A percentile compares a stretch with the other conserved stretches of the same genome.
These are phyloP conservation scores for Pachymerium ferrugineum DNA, from an alignment of 2,888 invertebrate species.

Conservation along the genomic window DNA sequence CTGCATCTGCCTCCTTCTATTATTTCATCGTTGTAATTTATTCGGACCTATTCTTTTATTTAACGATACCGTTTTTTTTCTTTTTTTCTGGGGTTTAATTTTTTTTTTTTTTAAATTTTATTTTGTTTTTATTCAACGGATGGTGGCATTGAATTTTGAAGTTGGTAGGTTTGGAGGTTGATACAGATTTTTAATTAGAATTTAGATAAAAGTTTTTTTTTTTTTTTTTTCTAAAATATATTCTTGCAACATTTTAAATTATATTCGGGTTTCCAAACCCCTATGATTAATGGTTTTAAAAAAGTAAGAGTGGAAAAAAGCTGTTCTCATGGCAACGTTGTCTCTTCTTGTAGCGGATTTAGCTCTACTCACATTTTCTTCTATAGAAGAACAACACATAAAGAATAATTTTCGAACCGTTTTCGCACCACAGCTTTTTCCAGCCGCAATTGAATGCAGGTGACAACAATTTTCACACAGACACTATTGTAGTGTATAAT, in stretches of 20 bases:
- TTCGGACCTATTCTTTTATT: neutral
- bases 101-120: neutral
- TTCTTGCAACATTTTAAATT: too few relatives aligned
- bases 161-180: too few relatives aligned
- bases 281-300: too few relatives aligned
- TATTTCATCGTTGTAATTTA: slow-evolving; percentile 27
- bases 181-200: too few relatives aligned
- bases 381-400: neutral
- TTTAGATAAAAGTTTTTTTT: too few relatives aligned
- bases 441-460: slow-evolving; percentile 5
- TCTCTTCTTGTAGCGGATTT: neutral
- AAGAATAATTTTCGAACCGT: slow-evolving; percentile 4
- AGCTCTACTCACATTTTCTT: slow-evolving; percentile 9
- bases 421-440: neutral
- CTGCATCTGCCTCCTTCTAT: slow-evolving; percentile 19
- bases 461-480: too few relatives aligned
- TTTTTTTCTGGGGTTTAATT: neutral
- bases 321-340: slow-evolving; percentile 2
- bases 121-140: too few relatives aligned
- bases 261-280: too few relatives aligned
- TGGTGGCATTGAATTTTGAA: too few relatives aligned
- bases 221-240: too few relatives aligned
- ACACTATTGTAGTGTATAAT: too few relatives aligned
- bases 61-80: neutral
- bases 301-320: neutral